A percentile compares a stretch with the other conserved stretches of the same genome.
Evolutionary conservation across 1,140 invertebrate species (phyloP).

Genomic region (Ectropis grisescens): DNA sequence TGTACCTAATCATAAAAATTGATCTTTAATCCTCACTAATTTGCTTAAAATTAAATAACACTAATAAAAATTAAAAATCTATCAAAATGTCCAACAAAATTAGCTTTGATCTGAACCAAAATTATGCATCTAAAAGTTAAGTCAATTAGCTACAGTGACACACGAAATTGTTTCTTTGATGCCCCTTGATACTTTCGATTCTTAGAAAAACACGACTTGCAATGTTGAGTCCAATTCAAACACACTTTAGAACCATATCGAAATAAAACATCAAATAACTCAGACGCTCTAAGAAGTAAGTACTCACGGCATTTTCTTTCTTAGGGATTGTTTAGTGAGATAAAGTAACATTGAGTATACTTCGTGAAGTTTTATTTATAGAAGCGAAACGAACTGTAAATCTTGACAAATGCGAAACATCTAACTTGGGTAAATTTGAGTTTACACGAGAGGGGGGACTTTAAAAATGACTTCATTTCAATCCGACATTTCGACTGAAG

Average conservation of each 20-base stretch:
- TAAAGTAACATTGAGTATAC: background rate
- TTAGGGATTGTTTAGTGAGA: too few species aligned
- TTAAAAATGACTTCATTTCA: constrained; percentile 36
- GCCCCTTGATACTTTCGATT: too few species aligned
- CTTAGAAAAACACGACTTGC: background rate
- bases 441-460: constrained; percentile 14
- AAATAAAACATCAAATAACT: background rate
- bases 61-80: too few species aligned
- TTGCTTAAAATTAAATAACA: too few species aligned
- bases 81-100: too few species aligned
- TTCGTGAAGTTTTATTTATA: background rate
- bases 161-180: too few species aligned
- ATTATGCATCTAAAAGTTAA: too few species aligned
- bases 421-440: constrained; percentile 21
- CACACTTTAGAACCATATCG: background rate
- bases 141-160: too few species aligned
- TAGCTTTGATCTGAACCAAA: too few species aligned
- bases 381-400: constrained; percentile 11
- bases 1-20: too few species aligned
- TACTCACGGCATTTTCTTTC: too few species aligned
- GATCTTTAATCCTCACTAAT: too few species aligned
- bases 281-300: background rate
- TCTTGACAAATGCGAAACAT: constrained; percentile 38
- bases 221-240: background rate
- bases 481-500: constrained; percentile 17